A percentile compares a stretch with the other conserved stretches of the same genome.
phyloP scores from a whole-genome alignment of 2,113 vertebrate genomes.

The Dicerorhinus sumatrensis region DNA sequence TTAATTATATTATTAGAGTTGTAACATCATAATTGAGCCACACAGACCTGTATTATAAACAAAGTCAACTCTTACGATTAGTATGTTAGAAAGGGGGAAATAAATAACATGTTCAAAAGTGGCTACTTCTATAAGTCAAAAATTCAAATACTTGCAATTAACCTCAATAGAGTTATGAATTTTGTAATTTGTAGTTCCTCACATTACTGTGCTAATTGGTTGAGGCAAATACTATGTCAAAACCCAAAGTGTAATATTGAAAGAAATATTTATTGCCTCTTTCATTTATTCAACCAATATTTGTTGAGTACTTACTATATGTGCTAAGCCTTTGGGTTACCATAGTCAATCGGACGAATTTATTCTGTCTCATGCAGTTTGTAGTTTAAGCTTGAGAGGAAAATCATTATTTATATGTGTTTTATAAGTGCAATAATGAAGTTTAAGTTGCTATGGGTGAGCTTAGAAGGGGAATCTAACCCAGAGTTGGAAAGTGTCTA shows the following conservation, averaged over 20 bases:
- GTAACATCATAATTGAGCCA: not conserved
- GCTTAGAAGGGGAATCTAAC: not conserved
- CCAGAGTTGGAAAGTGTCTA: not conserved
- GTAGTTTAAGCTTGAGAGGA: not conserved
- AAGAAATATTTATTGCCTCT: not conserved
- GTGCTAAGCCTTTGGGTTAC: not conserved
- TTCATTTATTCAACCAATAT: not conserved
- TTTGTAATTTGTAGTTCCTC: not conserved
- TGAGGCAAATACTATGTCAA: not conserved
- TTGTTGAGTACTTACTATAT: not conserved
- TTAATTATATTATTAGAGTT: conserved; percentile 8
- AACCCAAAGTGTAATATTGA: not conserved
- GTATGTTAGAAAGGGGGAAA: not conserved
- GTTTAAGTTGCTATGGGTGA: not conserved
- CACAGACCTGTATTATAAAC: not conserved
- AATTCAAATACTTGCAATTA: not conserved
- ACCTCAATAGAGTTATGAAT: not conserved
- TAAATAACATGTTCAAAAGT: not conserved
- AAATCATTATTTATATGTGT: not conserved
- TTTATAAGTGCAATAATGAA: not conserved
- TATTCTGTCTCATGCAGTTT: not conserved
- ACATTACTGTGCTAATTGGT: not conserved
- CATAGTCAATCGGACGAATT: not conserved
- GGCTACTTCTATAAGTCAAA: not conserved
- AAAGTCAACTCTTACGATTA: not conserved